Evolutionary conservation across 92 coral and sea anemone genomes (phyloP).

Genomic region (Palythoa grandis): DNA sequence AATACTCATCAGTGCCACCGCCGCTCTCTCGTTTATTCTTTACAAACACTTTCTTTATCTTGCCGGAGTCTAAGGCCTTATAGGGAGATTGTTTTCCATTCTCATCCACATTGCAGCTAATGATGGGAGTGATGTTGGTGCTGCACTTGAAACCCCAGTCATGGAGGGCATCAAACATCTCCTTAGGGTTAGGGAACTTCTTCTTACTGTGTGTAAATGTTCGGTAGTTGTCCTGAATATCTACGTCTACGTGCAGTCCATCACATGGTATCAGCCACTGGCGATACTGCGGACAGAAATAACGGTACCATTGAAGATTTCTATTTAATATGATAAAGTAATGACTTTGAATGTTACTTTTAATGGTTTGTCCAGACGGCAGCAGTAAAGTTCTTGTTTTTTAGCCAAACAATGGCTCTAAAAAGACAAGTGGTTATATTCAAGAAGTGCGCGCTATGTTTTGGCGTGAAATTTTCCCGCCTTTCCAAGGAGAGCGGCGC

Average conservation of each 20-base stretch:
- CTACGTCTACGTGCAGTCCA: conserved; percentile 81
- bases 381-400: too few species aligned
- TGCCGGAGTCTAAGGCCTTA: conserved; percentile 77
- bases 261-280: conserved; percentile 80
- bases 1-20: conserved; percentile 59
- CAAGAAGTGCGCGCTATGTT: too few species aligned
- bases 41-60: conserved; percentile 52
- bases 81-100: conserved; percentile 64
- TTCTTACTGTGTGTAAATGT: conserved; percentile 77
- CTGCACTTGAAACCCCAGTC: conserved; percentile 77
- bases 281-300: conserved; percentile 53
- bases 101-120: conserved; percentile 75
- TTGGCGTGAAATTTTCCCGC: too few species aligned
- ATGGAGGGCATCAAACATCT: conserved; percentile 68
- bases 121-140: conserved; percentile 77
- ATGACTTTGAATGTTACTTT: too few species aligned
- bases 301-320: not conserved
- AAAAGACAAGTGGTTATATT: too few species aligned
- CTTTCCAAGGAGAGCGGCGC: too few species aligned
- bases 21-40: conserved; percentile 67
- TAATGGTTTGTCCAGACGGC: too few species aligned
- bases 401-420: too few species aligned
- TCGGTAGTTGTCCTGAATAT: conserved; percentile 76
- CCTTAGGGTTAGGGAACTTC: conserved; percentile 80
- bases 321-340: not conserved